A percentile compares a stretch with the other conserved stretches of the same genome.
These are phyloP conservation scores for Liasis olivaceus DNA, from an alignment of 2,797 vertebrate species.

Conservation along the genomic window DNA sequence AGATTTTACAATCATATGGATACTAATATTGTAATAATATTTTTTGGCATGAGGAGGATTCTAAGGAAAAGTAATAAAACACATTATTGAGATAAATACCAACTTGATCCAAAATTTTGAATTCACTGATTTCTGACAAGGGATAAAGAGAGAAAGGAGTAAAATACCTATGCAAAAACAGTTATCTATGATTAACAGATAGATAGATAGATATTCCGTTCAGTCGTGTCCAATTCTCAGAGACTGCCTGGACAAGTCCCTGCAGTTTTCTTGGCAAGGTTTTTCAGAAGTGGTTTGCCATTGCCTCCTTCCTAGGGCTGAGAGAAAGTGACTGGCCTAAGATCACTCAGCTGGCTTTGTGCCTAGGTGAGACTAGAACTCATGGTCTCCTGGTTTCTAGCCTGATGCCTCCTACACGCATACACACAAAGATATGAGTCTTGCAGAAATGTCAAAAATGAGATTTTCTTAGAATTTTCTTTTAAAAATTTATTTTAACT, in stretches of 20 bases:
- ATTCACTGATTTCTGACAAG: background rate
- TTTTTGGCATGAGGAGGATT: background rate
- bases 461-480: background rate
- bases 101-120: background rate
- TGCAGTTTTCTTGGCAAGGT: no score
- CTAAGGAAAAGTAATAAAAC: background rate
- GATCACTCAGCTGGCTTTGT: no score
- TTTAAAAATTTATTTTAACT: background rate
- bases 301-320: no score
- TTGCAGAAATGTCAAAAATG: background rate
- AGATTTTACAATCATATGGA: background rate
- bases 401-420: no score
- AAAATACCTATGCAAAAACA: background rate
- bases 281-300: no score
- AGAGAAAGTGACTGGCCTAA: no score
- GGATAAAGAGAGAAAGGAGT: background rate
- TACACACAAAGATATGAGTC: background rate
- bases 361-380: no score
- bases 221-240: no score
- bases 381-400: no score
- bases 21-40: background rate
- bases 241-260: no score
- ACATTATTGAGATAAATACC: background rate
- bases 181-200: no score
- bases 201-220: no score